phyloP scores from a whole-genome alignment of 30 jellyfish, hydroid and myxozoan genomes.

The Clytia hemisphaerica region DNA sequence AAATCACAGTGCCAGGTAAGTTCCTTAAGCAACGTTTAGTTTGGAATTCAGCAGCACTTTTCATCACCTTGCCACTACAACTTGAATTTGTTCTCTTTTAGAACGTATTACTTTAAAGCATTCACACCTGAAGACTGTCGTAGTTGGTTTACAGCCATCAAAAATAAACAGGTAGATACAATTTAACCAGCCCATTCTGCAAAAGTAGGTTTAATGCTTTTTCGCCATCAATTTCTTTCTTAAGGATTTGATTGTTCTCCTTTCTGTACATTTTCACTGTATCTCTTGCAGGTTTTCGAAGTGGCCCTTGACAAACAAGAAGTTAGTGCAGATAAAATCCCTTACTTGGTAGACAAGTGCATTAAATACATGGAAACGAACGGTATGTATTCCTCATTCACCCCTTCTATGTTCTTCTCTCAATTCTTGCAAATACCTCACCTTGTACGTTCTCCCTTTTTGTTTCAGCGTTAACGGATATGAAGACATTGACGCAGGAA shows the following conservation, averaged over 20 bases:
- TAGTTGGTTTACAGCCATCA: constrained; percentile 62
- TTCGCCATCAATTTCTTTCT: not conserved
- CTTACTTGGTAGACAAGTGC: constrained; percentile 60
- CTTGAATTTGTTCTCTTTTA: constrained; percentile 1
- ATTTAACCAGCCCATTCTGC: not conserved
- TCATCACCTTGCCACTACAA: no score
- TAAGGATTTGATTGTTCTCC: not conserved
- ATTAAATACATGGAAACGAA: constrained; percentile 41
- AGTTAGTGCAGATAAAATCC: constrained; percentile 32
- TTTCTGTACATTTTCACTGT: not conserved
- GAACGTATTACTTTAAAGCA: constrained; percentile 54
- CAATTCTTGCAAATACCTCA: no score
- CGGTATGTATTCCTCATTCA: constrained; percentile 37
- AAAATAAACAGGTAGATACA: constrained; percentile 60
- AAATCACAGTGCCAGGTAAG: no score
- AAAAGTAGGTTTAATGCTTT: not conserved
- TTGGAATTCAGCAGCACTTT: no score
- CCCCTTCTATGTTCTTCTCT: not conserved
- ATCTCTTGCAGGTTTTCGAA: constrained; percentile 48
- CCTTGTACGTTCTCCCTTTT: not conserved
- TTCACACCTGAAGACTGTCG: constrained; percentile 38
- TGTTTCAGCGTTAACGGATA: not conserved
- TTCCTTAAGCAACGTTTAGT: no score
- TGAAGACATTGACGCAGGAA: constrained; percentile 25
- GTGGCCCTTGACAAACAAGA: constrained; percentile 67